Percentiles rank a stretch among this genome's conserved stretches.
Conservation (phyloP, 2,888 invertebrate genomes). For the Sialis fuliginosa region DNA sequence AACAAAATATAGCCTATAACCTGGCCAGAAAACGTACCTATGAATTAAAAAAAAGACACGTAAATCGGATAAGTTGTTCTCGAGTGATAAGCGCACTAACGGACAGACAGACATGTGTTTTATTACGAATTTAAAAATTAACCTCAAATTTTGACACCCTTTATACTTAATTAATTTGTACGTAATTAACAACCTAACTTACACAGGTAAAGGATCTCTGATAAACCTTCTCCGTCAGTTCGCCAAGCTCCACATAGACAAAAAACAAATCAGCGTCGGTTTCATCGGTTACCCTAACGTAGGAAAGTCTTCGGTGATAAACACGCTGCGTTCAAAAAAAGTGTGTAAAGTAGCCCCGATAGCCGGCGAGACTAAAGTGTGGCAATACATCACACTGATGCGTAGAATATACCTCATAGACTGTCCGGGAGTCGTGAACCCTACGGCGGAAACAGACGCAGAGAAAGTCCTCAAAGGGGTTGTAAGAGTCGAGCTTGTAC, state of each 20-base stretch:
- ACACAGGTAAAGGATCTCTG: constrained; percentile 72
- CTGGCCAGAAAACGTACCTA: too few species aligned
- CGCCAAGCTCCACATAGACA: constrained; percentile 82
- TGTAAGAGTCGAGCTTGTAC: constrained; percentile 86
- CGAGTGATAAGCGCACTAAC: too few species aligned
- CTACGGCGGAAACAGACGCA: constrained; percentile 87
- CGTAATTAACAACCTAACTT: too few species aligned
- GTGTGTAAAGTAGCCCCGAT: constrained; percentile 98
- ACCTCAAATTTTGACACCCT: too few species aligned
- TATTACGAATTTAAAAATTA: too few species aligned
- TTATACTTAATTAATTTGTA: too few species aligned
- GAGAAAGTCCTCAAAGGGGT: constrained; percentile 94
- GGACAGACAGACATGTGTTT: too few species aligned
- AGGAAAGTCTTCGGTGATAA: constrained; percentile 96
- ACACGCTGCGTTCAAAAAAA: constrained; percentile 87
- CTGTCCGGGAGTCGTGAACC: constrained; percentile 97
- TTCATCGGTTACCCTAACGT: constrained; percentile 99
- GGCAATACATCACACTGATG: constrained; percentile 99
- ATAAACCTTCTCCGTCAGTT: constrained; percentile 93
- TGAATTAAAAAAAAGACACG: too few species aligned
- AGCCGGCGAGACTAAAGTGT: constrained; percentile 94
- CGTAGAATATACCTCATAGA: constrained; percentile 91
- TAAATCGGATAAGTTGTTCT: too few species aligned
- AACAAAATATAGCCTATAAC: too few species aligned
- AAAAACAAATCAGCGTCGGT: constrained; percentile 97